phyloP scores from a whole-genome alignment of 1,140 invertebrate species.

The Oppia nitens region DNA sequence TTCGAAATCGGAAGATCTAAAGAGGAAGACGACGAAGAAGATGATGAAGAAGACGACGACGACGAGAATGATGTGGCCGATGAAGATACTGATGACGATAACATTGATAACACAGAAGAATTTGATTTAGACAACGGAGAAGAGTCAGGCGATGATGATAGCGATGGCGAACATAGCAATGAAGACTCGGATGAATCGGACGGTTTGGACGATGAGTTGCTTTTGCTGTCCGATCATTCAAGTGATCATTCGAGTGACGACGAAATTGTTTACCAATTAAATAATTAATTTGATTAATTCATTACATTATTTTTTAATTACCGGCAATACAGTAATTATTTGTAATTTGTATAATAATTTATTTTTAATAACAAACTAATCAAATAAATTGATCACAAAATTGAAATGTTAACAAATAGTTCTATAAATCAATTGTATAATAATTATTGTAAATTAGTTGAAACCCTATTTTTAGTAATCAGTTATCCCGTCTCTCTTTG shows the following conservation, averaged over 20 bases:
- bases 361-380: neutral
- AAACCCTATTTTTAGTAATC: neutral
- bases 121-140: constrained; percentile 21
- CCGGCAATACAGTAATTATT: neutral
- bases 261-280: constrained; percentile 10
- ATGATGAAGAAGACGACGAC: constrained; percentile 28
- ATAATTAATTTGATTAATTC: constrained; percentile 1
- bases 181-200: constrained; percentile 23
- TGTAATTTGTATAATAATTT: neutral
- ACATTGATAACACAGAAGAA: constrained; percentile 22
- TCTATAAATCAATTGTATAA: constrained; percentile 2
- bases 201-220: constrained; percentile 2
- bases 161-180: constrained; percentile 33
- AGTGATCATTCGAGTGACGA: constrained; percentile 4
- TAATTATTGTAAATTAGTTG: neutral
- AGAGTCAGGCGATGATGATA: constrained; percentile 28
- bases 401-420: neutral
- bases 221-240: neutral
- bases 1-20: constrained; percentile 34
- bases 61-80: constrained; percentile 15
- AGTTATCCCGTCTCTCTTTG: neutral
- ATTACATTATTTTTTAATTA: neutral
- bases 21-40: constrained; percentile 33
- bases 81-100: constrained; percentile 17
- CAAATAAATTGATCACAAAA: neutral